These are phyloP conservation scores for Apamea monoglypha DNA, from an alignment of 2,888 invertebrate species.

Conservation along the genomic window DNA sequence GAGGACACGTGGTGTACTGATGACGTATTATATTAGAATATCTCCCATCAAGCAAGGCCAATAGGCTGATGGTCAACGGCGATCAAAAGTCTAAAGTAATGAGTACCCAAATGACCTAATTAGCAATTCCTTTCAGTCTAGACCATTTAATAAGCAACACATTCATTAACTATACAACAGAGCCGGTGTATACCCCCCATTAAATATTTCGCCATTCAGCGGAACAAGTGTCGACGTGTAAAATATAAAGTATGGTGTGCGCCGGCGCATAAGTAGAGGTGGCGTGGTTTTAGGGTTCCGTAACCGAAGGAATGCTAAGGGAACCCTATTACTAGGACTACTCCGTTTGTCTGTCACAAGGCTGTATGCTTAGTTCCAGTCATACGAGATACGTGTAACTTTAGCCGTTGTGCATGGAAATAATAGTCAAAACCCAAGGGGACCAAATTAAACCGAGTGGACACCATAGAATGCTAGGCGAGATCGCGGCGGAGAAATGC, in stretches of 20 bases:
- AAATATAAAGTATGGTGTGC: constrained; percentile 49
- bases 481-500: no score
- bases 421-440: no score
- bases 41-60: not conserved
- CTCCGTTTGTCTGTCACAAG: no score
- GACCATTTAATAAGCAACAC: not conserved
- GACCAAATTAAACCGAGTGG: no score
- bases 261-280: constrained; percentile 51
- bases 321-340: not conserved
- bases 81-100: not conserved
- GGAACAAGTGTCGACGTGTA: constrained; percentile 37
- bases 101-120: constrained; percentile 7
- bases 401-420: not conserved
- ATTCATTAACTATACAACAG: constrained; percentile 7
- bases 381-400: not conserved
- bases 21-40: not conserved
- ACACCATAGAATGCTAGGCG: no score
- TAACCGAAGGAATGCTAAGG: not conserved
- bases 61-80: no score
- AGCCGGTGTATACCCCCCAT: constrained; percentile 5
- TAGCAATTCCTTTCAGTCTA: constrained; percentile 12
- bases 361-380: no score
- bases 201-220: constrained; percentile 36
- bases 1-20: not conserved
- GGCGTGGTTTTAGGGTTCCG: constrained; percentile 24